phyloP scores from a whole-genome alignment of 2,113 vertebrate genomes.

The Choloepus hoffmanni region DNA sequence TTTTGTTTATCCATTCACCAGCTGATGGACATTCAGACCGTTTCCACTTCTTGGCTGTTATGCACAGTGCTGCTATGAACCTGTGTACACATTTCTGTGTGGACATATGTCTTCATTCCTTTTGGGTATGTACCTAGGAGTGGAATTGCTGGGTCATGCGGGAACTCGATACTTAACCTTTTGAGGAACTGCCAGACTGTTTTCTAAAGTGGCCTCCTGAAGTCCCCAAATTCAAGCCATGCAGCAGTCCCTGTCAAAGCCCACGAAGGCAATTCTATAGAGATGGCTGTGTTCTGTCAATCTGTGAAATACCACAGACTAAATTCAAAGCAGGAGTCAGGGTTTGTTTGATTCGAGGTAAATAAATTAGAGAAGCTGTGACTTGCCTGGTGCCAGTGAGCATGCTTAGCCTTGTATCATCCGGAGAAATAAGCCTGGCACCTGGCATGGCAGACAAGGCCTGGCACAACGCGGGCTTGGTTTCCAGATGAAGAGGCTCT shows the following conservation, averaged over 20 bases:
- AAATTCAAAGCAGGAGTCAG: slow-evolving; percentile 21
- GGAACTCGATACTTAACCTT: neutral
- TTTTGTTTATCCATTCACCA: neutral
- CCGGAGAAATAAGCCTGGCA: neutral
- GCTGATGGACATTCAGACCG: neutral
- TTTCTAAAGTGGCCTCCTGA: neutral
- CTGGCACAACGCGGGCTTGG: neutral
- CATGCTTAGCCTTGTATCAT: rapidly evolving
- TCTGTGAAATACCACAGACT: neutral
- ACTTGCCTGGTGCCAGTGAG: neutral
- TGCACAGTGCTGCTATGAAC: neutral
- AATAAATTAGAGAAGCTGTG: slow-evolving; percentile 46
- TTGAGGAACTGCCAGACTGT: neutral
- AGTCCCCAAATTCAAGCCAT: neutral
- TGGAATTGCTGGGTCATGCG: neutral
- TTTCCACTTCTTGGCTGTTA: neutral
- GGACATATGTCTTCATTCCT: neutral
- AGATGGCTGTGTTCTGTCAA: neutral
- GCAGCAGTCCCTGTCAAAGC: neutral
- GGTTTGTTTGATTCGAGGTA: slow-evolving; percentile 24
- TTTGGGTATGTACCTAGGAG: neutral
- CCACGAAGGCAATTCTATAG: neutral
- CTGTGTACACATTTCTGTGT: rapidly evolving
- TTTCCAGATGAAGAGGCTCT: neutral
- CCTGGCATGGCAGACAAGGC: slow-evolving; percentile 32